Base-by-base conservation (phyloP, 2,113 vertebrate genomes). In the Callocephalon fimbriatum region DNA sequence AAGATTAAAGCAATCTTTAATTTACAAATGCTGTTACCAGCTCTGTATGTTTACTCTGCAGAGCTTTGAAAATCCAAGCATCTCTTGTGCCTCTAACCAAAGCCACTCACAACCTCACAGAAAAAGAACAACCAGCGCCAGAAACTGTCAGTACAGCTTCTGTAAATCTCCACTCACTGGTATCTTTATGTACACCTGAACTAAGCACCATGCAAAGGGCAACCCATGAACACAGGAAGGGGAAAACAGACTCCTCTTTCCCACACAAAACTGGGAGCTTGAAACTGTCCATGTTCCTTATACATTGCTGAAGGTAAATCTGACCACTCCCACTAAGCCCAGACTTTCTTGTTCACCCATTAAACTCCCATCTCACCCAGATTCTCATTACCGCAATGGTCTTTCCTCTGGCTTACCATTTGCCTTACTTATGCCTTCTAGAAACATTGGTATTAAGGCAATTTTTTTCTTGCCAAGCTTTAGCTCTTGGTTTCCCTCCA, bases 1-100 rank as follows among this genome's bases (percentile, higher is more conserved):
- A 95, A 98, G 88, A 98, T 98, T 97, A 98, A 97, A 96, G 66
- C 93, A 97, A 97, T 97, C 88, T 97, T 97, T 98, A 98, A 97
- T 97, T 98, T 98, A 97, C 93, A 98, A 97, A 98, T 87, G 68
- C 88, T 71, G 82, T 94, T 96, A 95, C 87, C 77, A 95, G 54
- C 22, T 93, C 92, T 77, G 51, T 44, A 75, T 90, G 56, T 98
- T 97, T 96, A 95, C 61, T 83, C 86, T 95, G 74, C 75, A 95
- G 88, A 86, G 31, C 54, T 92, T 92, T 96, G 91, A 86, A 95
- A 97, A 97, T 80, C 94, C 84, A 95, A 85, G 87, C 37, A 42
- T 91, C n/a, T 89, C 35, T 90, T 25, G 0, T 59, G 38, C 47
- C n/a, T 96, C 62, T 59, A 74, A 80, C 56, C 29, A 88, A 54